phyloP scores from a whole-genome alignment of 2,113 vertebrate genomes.

The Campylomormyrus tamandua region DNA sequence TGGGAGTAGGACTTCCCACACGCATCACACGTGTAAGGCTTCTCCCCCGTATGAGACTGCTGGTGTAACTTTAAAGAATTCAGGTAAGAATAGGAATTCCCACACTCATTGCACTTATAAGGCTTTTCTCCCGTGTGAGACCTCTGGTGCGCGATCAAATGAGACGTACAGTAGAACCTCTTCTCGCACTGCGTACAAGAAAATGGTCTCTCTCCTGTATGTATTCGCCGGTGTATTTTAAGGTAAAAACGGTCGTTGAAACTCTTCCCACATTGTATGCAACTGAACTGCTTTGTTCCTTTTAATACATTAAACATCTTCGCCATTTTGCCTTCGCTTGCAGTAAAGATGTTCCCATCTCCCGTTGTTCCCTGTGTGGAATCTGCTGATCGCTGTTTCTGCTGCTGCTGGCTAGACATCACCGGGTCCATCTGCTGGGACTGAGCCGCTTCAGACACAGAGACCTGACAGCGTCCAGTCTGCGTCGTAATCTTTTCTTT shows the following conservation, averaged over 20 bases:
- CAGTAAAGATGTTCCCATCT: not conserved
- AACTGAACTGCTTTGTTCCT: not conserved
- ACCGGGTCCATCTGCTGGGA: not conserved
- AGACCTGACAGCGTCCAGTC: not conserved
- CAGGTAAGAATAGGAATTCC: constrained; percentile 12
- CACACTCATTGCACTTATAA: constrained; percentile 30
- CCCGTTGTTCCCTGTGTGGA: not conserved
- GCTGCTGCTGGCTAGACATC: not conserved
- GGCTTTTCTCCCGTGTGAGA: constrained; percentile 25
- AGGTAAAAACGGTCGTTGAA: constrained; percentile 7
- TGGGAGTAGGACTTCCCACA: constrained; percentile 29
- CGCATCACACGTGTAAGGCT: constrained; percentile 37
- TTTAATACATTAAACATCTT: constrained; percentile 23
- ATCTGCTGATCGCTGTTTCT: not conserved
- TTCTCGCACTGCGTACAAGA: constrained; percentile 51
- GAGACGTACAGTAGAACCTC: constrained; percentile 7
- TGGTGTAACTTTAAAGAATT: constrained; percentile 31
- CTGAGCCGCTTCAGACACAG: not conserved
- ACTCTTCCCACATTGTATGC: constrained; percentile 7
- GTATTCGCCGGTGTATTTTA: constrained; percentile 10
- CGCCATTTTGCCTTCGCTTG: not conserved
- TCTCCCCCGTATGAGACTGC: constrained; percentile 40
- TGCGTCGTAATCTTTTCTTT: constrained; percentile 2
- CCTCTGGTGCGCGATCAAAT: not conserved
- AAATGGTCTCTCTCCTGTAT: constrained; percentile 25